Evolutionary conservation across 2,113 vertebrate species (phyloP).

Genomic region (Rhea pennata): DNA sequence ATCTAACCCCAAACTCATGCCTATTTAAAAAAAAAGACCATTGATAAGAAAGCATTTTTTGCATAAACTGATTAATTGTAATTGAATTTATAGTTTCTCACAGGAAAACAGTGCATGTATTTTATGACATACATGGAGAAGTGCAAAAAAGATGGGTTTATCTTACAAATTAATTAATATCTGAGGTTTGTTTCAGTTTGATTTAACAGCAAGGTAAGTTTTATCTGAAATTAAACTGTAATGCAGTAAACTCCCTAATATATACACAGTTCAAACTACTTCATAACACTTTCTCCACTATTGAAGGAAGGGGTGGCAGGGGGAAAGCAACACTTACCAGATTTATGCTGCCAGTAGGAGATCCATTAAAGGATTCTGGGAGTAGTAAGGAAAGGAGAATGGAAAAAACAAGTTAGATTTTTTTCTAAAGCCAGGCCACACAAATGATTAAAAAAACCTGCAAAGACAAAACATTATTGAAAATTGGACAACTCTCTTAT

Average conservation of each 20-base stretch:
- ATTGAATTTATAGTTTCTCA: neutral
- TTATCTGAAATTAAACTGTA: neutral
- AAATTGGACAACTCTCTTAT: neutral
- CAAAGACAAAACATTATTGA: neutral
- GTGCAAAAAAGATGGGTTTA: neutral
- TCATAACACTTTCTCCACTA: neutral
- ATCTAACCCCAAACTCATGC: neutral
- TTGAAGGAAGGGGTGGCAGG: neutral
- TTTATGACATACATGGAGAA: neutral
- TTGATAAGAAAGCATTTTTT: neutral
- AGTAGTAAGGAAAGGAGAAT: neutral
- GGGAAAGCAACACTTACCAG: constrained; percentile 80
- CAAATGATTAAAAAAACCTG: neutral
- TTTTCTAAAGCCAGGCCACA: neutral
- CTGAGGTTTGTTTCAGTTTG: neutral
- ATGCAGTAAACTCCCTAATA: neutral
- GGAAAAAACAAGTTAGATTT: constrained; percentile 55
- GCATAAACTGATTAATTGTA: neutral
- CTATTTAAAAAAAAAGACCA: neutral
- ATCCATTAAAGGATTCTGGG: constrained; percentile 96
- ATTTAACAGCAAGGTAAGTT: neutral
- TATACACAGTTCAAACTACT: neutral
- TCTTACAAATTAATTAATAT: neutral
- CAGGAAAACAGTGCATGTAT: neutral
- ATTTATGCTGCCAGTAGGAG: constrained; percentile 96